Conservation (phyloP, 2,888 invertebrate species). For the Aphidius colemani region DNA sequence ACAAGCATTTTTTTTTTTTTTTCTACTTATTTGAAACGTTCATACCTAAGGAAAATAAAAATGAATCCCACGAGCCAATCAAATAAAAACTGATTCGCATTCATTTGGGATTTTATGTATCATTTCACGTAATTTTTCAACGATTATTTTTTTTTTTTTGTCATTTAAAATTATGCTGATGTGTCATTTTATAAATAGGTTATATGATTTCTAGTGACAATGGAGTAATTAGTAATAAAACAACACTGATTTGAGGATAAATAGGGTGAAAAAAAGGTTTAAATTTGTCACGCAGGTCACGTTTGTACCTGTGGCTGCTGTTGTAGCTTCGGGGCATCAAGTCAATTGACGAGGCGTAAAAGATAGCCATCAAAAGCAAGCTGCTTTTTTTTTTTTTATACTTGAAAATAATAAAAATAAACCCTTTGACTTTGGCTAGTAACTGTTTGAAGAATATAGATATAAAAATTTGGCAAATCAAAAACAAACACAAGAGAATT, state of each 20-base stretch:
- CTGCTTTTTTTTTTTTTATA: neutral
- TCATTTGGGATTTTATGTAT: conserved; percentile 49
- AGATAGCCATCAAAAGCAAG: conserved; percentile 2
- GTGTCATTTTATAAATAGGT: no score
- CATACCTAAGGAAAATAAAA: conserved; percentile 33
- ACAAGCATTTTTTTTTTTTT: conserved; percentile 40
- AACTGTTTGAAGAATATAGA: no score
- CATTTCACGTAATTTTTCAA: conserved; percentile 38
- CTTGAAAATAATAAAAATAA: neutral
- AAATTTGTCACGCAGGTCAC: conserved; percentile 19
- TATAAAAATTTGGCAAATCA: neutral
- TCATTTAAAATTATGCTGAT: no score
- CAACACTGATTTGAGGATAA: conserved; percentile 9
- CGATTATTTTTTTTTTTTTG: neutral
- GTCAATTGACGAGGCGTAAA: conserved; percentile 5
- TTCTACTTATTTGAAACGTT: conserved; percentile 38
- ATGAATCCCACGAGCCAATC: conserved; percentile 48
- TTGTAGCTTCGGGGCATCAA: neutral
- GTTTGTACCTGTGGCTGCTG: conserved; percentile 17
- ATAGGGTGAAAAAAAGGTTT: conserved; percentile 1
- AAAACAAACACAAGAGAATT: neutral
- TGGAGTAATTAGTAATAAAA: conserved; percentile 13
- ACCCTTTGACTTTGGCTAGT: neutral
- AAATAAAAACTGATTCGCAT: conserved; percentile 51
- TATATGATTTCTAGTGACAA: neutral